Percentiles rank a stretch among this genome's conserved stretches.
Evolutionary conservation across 2,113 vertebrate genomes (phyloP).

Genomic region (Bos indicus): DNA sequence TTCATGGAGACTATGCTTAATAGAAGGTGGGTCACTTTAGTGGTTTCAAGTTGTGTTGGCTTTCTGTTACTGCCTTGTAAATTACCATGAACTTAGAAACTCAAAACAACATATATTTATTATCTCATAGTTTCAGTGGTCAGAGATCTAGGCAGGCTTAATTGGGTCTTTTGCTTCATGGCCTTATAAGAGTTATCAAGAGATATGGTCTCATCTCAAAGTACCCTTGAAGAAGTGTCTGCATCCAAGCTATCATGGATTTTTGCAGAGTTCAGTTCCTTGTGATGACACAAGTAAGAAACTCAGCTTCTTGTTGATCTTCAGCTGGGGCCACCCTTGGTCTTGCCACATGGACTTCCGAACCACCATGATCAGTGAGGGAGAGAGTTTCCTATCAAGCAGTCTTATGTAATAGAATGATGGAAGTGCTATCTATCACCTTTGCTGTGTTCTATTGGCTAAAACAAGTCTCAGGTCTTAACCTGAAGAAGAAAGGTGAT

Average conservation of each 20-base stretch:
- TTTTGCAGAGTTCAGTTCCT: not conserved
- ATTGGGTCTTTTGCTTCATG: not conserved
- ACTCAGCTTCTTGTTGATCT: too few species aligned
- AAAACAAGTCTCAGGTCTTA: not conserved
- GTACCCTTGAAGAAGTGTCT: too few species aligned
- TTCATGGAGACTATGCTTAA: not conserved
- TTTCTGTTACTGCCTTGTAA: not conserved
- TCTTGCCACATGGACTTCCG: not conserved
- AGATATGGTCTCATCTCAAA: not conserved
- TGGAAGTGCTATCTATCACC: not conserved
- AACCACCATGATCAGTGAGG: not conserved
- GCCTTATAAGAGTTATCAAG: not conserved
- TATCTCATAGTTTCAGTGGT: not conserved
- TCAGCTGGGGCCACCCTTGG: not conserved
- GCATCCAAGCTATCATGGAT: not conserved
- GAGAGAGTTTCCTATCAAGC: not conserved
- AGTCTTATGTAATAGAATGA: not conserved
- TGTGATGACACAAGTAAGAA: not conserved
- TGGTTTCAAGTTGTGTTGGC: not conserved
- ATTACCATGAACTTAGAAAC: too few species aligned
- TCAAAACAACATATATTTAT: not conserved
- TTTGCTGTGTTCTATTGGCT: not conserved
- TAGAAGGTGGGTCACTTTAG: not conserved
- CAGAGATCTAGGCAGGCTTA: not conserved
- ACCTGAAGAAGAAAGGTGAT: not conserved